These are phyloP conservation scores for Lates calcarifer DNA, from an alignment of 2,113 vertebrate genomes.

Conservation along the genomic window DNA sequence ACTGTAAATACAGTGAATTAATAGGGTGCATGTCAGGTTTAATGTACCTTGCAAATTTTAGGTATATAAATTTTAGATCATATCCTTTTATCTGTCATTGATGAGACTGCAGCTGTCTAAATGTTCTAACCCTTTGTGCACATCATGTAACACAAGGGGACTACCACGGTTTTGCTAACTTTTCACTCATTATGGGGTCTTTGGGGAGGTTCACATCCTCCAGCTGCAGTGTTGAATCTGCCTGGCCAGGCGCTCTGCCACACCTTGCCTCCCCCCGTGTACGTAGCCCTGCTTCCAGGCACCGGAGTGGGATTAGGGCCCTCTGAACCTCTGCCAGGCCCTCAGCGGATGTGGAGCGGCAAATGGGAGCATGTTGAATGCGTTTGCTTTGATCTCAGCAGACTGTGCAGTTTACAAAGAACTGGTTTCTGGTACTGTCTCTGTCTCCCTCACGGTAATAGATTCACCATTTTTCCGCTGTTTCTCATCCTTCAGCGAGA, in stretches of 20 bases:
- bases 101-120: conserved; percentile 31
- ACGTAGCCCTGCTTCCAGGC: conserved; percentile 42
- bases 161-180: conserved; percentile 32
- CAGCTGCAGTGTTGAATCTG: conserved; percentile 53
- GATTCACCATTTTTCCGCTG: conserved; percentile 58
- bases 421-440: conserved; percentile 62
- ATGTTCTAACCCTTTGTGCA: conserved; percentile 3
- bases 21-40: neutral
- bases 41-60: conserved; percentile 34
- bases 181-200: conserved; percentile 36
- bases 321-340: conserved; percentile 76
- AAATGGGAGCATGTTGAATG: conserved; percentile 75
- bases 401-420: conserved; percentile 70
- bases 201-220: conserved; percentile 36
- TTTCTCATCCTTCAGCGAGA: conserved; percentile 55
- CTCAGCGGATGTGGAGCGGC: conserved; percentile 60
- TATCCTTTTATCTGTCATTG: conserved; percentile 7
- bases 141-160: conserved; percentile 35
- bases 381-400: conserved; percentile 74
- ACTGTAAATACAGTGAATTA: conserved; percentile 25
- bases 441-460: conserved; percentile 55
- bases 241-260: conserved; percentile 39
- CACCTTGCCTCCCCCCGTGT: conserved; percentile 52
- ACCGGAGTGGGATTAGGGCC: conserved; percentile 49
- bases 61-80: conserved; percentile 5